Percentiles rank a stretch among this genome's conserved stretches.
Evolutionary conservation across 2,797 vertebrate species (phyloP).

Genomic region (Gymnoscopelus braueri): DNA sequence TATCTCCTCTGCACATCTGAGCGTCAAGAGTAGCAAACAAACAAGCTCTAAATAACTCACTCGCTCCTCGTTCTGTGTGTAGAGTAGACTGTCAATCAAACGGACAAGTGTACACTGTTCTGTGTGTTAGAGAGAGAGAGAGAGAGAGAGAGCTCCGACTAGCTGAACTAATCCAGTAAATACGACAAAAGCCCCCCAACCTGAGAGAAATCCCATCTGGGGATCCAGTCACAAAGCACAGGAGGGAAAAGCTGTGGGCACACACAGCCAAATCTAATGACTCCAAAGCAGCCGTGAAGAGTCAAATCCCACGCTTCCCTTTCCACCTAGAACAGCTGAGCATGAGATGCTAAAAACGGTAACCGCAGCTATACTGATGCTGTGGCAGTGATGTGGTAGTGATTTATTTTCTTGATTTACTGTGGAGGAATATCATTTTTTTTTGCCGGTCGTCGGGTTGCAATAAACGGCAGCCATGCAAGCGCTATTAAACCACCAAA

Average conservation of each 20-base stretch:
- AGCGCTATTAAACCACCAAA: constrained; percentile 40
- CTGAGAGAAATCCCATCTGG: constrained; percentile 67
- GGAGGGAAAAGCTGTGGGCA: constrained; percentile 61
- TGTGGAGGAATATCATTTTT: background rate
- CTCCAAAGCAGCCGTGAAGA: constrained; percentile 77
- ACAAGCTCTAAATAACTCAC: constrained; percentile 67
- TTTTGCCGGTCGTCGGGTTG: too few species aligned
- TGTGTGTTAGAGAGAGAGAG: constrained; percentile 50
- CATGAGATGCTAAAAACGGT: constrained; percentile 31
- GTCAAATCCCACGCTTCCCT: constrained; percentile 66
- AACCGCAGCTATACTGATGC: constrained; percentile 8
- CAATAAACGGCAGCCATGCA: too few species aligned
- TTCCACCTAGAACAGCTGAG: constrained; percentile 61
- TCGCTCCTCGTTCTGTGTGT: constrained; percentile 41
- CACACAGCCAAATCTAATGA: constrained; percentile 69
- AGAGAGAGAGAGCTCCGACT: constrained; percentile 52
- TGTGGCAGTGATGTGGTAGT: constrained; percentile 24
- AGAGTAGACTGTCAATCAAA: constrained; percentile 64
- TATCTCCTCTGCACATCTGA: too few species aligned
- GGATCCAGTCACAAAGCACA: constrained; percentile 71
- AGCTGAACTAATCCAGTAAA: constrained; percentile 80
- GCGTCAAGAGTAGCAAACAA: constrained; percentile 60
- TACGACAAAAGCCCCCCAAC: constrained; percentile 65
- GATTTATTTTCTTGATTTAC: constrained; percentile 62
- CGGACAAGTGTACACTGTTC: constrained; percentile 61